Evolutionary conservation across 2,113 vertebrate species (phyloP), one percentile per base, ranked within the genome.

Genomic region (Etia nguti): DNA sequence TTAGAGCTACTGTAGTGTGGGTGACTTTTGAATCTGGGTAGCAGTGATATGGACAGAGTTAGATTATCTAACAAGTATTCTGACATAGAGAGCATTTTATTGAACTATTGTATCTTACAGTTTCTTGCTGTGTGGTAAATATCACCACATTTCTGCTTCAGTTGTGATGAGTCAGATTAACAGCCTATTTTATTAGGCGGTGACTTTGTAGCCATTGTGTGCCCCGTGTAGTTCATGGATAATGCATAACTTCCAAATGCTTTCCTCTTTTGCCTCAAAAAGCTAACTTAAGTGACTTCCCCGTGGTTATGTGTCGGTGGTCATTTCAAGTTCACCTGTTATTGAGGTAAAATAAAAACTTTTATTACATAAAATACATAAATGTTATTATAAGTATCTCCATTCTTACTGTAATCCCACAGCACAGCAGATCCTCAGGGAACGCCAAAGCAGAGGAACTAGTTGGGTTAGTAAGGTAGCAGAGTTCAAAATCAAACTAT

Each of bases 161-260:
- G 57, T 18, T 6, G 10, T 60, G 26, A 60, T 31, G 57, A 34
- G 59, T 11, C 57, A 60, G 29, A 60, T 60, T 34, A 34, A 34
- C 29, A 34, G 29, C 29, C 29, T 29, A 29, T 29, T 62, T 18
- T 34, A 34, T 34, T 34, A 11, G 5, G 29, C 10, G 16, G 59
- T 36, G 26, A 62, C 2, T 62, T 62, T 62, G 57, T 52, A n/a
- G 50, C 50, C 50, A 54, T 5, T n/a, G 18, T 5, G 20, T 54
- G 54, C 6, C 16, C 10, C 0, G 3, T 62, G 29, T 0, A 36
- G 16, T 36, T 62, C 11, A 62, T 3, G 29, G 59, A 20, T 20
- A 20, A 62, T 34, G 24, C 24, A 57, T 26, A 57, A 57, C 56
- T 0, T 56, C 11, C n/a, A 24, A 56, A 56, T 1, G 56, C 8